phyloP scores from a whole-genome alignment of 2,888 invertebrate species.

The Bembecia ichneumoniformis region DNA sequence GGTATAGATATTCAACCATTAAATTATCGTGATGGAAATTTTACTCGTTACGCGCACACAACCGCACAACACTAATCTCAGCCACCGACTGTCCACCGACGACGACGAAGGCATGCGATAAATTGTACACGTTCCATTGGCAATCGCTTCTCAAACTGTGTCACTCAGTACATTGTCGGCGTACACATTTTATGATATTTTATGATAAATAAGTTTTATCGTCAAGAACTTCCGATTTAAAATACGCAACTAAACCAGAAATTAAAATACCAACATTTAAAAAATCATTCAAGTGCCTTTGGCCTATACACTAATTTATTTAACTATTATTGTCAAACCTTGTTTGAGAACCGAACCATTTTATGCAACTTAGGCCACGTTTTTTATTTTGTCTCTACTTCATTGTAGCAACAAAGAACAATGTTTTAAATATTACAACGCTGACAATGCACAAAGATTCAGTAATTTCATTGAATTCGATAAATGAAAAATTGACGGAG shows the following conservation, averaged over 20 bases:
- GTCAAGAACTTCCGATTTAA: no score
- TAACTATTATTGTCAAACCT: conserved; percentile 13
- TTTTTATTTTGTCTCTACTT: conserved; percentile 24
- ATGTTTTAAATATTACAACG: conserved; percentile 13
- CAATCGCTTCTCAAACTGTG: conserved; percentile 41
- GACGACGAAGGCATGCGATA: conserved; percentile 33
- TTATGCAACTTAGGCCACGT: conserved; percentile 24
- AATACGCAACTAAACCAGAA: no score
- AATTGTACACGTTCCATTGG: conserved; percentile 37
- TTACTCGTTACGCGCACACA: conserved; percentile 16
- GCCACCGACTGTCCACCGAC: conserved; percentile 34
- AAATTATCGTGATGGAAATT: no score
- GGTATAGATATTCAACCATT: no score
- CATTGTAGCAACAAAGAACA: conserved; percentile 21
- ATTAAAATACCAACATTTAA: no score
- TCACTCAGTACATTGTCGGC: neutral
- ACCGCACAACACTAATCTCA: conserved; percentile 28
- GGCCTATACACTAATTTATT: no score
- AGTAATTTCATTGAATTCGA: conserved; percentile 10
- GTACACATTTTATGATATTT: no score
- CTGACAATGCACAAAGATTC: conserved; percentile 3
- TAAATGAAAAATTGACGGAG: no score
- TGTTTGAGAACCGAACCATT: conserved; percentile 21
- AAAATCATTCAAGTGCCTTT: no score
- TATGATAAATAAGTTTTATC: no score